A percentile compares a stretch with the other conserved stretches of the same genome.
Evolutionary conservation across 2,888 invertebrate species (phyloP).

Genomic region (Molorchus minor): DNA sequence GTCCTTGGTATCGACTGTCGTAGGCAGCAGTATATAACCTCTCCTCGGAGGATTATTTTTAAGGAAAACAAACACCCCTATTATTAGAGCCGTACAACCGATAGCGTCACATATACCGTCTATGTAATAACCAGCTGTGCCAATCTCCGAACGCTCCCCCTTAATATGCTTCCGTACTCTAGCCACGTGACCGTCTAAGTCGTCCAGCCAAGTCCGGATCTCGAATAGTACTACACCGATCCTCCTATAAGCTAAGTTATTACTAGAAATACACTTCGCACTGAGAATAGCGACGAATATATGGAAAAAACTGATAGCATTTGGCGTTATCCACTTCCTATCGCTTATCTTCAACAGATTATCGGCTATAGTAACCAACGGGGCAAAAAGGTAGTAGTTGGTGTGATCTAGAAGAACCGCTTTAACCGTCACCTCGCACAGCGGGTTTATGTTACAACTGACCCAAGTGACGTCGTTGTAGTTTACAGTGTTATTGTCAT

Average conservation of each 20-base stretch:
- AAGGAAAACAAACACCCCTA: conserved; percentile 75
- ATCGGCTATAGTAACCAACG: conserved; percentile 79
- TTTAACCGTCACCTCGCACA: conserved; percentile 85
- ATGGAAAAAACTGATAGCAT: conserved; percentile 84
- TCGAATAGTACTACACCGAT: conserved; percentile 81
- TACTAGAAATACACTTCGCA: conserved; percentile 79
- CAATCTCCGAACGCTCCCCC: conserved; percentile 83
- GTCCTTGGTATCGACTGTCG: conserved; percentile 64
- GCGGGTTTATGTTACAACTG: conserved; percentile 76
- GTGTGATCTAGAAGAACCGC: conserved; percentile 83
- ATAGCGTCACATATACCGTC: conserved; percentile 85
- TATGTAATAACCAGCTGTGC: conserved; percentile 81
- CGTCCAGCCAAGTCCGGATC: conserved; percentile 83
- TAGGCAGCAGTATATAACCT: conserved; percentile 76
- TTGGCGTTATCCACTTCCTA: conserved; percentile 75
- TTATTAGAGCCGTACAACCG: conserved; percentile 76
- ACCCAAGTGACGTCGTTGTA: conserved; percentile 70
- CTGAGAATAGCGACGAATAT: conserved; percentile 78
- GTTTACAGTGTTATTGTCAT: conserved; percentile 50
- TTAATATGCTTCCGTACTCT: conserved; percentile 77
- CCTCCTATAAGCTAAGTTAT: conserved; percentile 75
- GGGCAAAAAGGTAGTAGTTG: conserved; percentile 85
- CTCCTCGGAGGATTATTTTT: conserved; percentile 78
- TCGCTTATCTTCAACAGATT: conserved; percentile 64
- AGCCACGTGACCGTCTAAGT: conserved; percentile 87